These are phyloP conservation scores for Eupsittula cactorum DNA, from an alignment of 2,113 vertebrate species.

Conservation along the genomic window DNA sequence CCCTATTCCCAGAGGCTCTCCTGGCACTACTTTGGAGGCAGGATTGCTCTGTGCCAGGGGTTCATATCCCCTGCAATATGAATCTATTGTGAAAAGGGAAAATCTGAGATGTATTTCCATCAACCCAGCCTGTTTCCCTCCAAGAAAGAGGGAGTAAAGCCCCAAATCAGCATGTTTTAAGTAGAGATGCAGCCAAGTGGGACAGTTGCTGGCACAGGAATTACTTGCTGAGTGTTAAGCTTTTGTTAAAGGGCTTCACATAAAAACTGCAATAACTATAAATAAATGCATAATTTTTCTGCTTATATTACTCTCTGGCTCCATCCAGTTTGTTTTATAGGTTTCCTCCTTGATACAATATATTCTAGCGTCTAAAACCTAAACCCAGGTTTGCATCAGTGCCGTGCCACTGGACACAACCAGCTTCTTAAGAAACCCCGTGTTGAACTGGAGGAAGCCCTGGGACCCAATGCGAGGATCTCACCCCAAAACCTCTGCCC, in stretches of 20 bases:
- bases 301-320: not conserved
- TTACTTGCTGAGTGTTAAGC: not conserved
- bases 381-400: not conserved
- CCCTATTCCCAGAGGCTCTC: not conserved
- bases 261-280: not conserved
- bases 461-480: not conserved
- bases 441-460: not conserved
- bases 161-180: not conserved
- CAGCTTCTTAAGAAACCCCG: not conserved
- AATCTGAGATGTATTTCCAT: not conserved
- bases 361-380: not conserved
- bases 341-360: not conserved
- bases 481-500: not conserved
- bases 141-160: not conserved
- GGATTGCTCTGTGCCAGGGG: not conserved
- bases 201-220: not conserved
- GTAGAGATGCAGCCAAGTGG: not conserved
- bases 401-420: not conserved
- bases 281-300: not conserved
- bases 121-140: not conserved
- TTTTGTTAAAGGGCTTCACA: not conserved
- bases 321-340: not conserved
- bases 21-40: not conserved
- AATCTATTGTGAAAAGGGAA: not conserved
- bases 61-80: not conserved